A percentile compares a stretch with the other conserved stretches of the same genome.
These are phyloP conservation scores for Drosophila guanche DNA, from an alignment of 1,140 invertebrate species.

Conservation along the genomic window DNA sequence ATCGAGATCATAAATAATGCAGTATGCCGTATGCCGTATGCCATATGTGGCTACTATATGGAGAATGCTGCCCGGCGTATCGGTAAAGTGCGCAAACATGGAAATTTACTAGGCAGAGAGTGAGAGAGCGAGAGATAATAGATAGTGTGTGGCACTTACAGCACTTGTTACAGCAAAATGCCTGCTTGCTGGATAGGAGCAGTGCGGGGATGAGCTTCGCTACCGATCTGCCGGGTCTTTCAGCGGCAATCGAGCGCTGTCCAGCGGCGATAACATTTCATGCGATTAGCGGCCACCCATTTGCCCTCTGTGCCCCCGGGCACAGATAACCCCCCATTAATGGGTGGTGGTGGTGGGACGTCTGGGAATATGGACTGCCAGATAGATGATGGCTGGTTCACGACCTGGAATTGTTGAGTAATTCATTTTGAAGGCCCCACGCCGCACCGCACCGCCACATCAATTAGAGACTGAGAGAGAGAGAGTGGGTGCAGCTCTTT, in stretches of 20 bases:
- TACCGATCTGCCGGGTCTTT: conserved; percentile 35
- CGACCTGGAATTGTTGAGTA: conserved; percentile 71
- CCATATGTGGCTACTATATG: background rate
- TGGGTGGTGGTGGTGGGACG: conserved; percentile 21
- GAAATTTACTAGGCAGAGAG: conserved; percentile 68
- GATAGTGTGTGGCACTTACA: conserved; percentile 14
- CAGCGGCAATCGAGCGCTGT: conserved; percentile 38
- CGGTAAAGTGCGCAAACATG: conserved; percentile 57
- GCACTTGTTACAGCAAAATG: conserved; percentile 56
- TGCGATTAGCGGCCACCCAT: conserved; percentile 40
- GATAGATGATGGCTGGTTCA: conserved; percentile 42
- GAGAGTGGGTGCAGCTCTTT: conserved; percentile 51
- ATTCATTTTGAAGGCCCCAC: conserved; percentile 70
- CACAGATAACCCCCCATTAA: conserved; percentile 49
- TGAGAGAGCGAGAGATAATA: conserved; percentile 41
- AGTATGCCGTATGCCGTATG: background rate
- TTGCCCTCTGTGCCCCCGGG: conserved; percentile 17
- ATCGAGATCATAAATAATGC: conserved; percentile 39
- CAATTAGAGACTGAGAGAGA: conserved; percentile 30
- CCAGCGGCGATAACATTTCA: conserved; percentile 56
- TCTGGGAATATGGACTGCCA: conserved; percentile 22
- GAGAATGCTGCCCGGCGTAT: conserved; percentile 23
- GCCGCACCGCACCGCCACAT: conserved; percentile 26
- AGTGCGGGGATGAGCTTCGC: conserved; percentile 21
- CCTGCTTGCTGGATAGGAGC: background rate